Conservation (phyloP, 2,888 invertebrate genomes). For the Lutraria lutraria region DNA sequence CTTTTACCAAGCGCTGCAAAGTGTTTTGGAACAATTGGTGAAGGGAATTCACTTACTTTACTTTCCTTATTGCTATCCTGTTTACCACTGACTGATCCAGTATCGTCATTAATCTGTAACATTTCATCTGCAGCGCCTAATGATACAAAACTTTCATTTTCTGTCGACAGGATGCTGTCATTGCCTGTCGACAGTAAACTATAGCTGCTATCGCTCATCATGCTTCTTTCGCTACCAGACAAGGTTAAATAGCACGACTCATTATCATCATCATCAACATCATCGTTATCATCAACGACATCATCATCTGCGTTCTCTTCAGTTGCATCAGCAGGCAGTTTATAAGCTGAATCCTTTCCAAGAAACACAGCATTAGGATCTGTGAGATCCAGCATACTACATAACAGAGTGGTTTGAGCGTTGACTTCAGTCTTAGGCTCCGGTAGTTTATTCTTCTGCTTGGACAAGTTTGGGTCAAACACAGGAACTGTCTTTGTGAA, state of each 20-base stretch:
- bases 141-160: slow-evolving; percentile 68
- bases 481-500: slow-evolving; percentile 92
- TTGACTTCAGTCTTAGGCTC: slow-evolving; percentile 82
- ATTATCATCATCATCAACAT: slow-evolving; percentile 72
- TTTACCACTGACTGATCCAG: slow-evolving; percentile 46
- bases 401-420: slow-evolving; percentile 88
- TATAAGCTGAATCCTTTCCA: slow-evolving; percentile 73
- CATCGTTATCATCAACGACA: slow-evolving; percentile 64
- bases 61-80: neutral
- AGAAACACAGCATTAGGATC: slow-evolving; percentile 90
- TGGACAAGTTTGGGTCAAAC: slow-evolving; percentile 85
- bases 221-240: slow-evolving; percentile 62
- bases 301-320: slow-evolving; percentile 50
- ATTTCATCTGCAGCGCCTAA: slow-evolving; percentile 82
- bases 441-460: slow-evolving; percentile 55
- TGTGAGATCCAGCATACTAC: slow-evolving; percentile 90
- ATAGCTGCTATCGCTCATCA: slow-evolving; percentile 64
- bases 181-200: slow-evolving; percentile 54
- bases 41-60: neutral
- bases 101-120: slow-evolving; percentile 78
- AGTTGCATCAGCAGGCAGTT: slow-evolving; percentile 58
- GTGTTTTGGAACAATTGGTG: neutral
- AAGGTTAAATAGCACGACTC: slow-evolving; percentile 70
- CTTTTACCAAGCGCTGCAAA: slow-evolving; percentile 18
- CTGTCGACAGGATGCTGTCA: slow-evolving; percentile 66